Evolutionary conservation across 2,888 invertebrate genomes (phyloP).

Genomic region (Didymodactylos carnosus): DNA sequence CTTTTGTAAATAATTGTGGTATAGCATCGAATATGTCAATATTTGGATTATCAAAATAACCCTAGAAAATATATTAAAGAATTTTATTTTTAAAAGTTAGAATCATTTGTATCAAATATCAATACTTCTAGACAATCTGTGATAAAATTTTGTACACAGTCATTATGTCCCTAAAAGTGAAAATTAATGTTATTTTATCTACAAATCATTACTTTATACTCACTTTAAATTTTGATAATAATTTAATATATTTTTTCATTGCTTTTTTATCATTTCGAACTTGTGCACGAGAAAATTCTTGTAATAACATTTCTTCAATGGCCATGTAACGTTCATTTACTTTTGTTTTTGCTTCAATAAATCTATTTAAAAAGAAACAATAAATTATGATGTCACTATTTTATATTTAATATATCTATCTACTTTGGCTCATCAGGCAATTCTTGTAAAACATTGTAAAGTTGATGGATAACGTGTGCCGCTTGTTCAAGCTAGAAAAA

Average conservation of each 20-base stretch:
- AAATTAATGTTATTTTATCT: background rate
- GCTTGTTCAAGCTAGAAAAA: constrained; percentile 60
- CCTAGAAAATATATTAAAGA: constrained; percentile 39
- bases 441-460: constrained; percentile 83
- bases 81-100: background rate
- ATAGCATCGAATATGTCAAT: constrained; percentile 68
- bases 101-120: background rate
- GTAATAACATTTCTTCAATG: constrained; percentile 47
- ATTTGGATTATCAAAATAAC: constrained; percentile 53
- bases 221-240: constrained; percentile 72
- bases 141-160: constrained; percentile 86
- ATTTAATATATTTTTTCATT: constrained; percentile 78
- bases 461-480: constrained; percentile 86
- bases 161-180: constrained; percentile 53
- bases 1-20: constrained; percentile 65
- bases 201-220: background rate
- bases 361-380: constrained; percentile 29
- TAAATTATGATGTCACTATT: background rate
- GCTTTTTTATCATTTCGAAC: constrained; percentile 57
- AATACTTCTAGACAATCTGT: constrained; percentile 76
- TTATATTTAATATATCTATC: constrained; percentile 18
- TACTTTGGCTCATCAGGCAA: constrained; percentile 61
- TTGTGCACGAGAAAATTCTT: constrained; percentile 77
- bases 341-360: constrained; percentile 61
- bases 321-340: constrained; percentile 48